Base-by-base conservation (phyloP, 2,888 invertebrate species). In the Parapristionchus giblindavisi region DNA sequence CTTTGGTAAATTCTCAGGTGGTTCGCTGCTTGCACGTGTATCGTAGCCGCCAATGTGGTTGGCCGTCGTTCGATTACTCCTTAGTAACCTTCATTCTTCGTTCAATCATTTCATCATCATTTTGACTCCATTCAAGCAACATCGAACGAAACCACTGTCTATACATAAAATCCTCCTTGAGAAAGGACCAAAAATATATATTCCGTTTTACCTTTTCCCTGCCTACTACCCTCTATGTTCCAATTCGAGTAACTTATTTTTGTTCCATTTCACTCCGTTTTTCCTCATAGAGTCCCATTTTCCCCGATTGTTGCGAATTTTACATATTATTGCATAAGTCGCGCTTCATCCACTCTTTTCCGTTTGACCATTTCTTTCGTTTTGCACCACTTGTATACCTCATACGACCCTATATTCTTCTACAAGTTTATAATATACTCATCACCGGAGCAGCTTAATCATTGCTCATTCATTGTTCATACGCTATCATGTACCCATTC, bases 1-100 rank as follows among this genome's bases (percentile, higher is more conserved):
- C 34, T 2, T 61, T 61, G 4, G 14, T 24, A 8, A 17, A 54
- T 3, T 56, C 40, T 3, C 56, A 71, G 70, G 70, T 29, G 40
- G 56, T 17, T 54, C 54, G 54, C 56, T 24, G 24, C 43, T 27
- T 38, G 70, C 29, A 56, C 70, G 54, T 71, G 54, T 34, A n/a
- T 71, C 8, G 38, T 71, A 8, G 70, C 68, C 32, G 68, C 68
- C 2, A 52, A 48, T n/a, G 36, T 68, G 11, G 29, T 68, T 4
- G 52, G 52, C 8, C 68, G 68, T 3, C 51, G 17, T 11, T 51
- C 2, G 32, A 32, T 2, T 51, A 66, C 11, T 14, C 43, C 3
- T 17, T 21, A 32, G 29, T 21, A 17, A 4, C 58, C 3, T 32
- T 17, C 51, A 34, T 17, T 48, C 48, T 27, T n/a, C n/a, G n/a